A percentile compares a stretch with the other conserved stretches of the same genome.
Conservation (phyloP, 2,797 vertebrate genomes). For the Lepus townsendii region DNA sequence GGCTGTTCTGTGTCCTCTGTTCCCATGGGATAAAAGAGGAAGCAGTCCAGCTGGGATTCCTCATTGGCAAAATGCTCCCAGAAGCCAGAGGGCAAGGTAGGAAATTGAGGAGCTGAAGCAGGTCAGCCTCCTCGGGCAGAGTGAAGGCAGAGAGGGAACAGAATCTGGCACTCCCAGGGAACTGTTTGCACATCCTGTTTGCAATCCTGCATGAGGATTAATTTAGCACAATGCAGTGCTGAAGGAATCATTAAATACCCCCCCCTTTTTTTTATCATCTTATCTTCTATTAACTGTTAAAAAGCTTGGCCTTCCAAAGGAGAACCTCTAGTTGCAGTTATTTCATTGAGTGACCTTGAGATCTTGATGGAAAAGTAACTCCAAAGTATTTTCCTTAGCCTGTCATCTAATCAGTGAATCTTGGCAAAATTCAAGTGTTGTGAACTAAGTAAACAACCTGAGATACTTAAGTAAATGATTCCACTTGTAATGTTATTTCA, state of each 20-base stretch:
- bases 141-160: background rate
- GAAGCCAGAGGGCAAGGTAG: background rate
- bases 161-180: background rate
- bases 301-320: background rate
- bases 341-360: background rate
- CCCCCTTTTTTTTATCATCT: background rate
- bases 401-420: background rate
- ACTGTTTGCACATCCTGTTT: background rate
- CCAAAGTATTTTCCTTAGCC: background rate
- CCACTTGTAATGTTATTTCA: background rate
- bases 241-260: background rate
- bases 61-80: background rate
- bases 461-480: background rate
- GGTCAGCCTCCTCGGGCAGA: background rate
- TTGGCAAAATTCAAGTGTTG: slow-evolving; percentile 26
- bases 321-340: background rate
- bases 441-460: background rate
- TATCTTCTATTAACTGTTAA: background rate
- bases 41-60: background rate
- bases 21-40: background rate
- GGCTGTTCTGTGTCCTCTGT: background rate
- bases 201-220: background rate
- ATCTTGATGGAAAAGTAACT: background rate
- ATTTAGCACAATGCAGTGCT: background rate
- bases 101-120: background rate